Base-by-base conservation (phyloP, 2,888 invertebrate genomes). In the Himalopsyche anomala region DNA sequence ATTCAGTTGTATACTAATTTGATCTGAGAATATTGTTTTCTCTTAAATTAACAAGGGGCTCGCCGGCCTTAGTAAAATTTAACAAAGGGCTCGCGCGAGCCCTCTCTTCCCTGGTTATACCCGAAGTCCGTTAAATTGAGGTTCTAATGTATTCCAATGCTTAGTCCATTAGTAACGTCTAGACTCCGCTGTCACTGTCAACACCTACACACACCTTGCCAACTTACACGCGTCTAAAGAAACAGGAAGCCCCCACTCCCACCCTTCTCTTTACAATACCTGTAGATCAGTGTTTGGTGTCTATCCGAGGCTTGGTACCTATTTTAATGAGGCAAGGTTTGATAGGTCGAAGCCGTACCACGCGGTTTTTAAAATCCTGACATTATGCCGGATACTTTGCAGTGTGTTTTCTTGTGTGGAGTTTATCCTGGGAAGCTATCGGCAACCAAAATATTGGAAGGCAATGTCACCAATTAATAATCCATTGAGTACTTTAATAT, bases 271-370 rank as follows among this genome's bases (percentile, higher is more conserved):
- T 15, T 15, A 51, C 74, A 74, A 74, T 74, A 74, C 74, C 74
- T 74, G 74, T 74, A 74, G 74, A 74, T 74, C 74, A 74, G 74
- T 74, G 74, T 74, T 74, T 36, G 74, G 83, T 83, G 83, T 51
- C 83, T 83, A 83, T 69, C 51, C 42, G 42, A 45, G 62, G 42
- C 42, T 83, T 74, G 83, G 83, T 69, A 83, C 83, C 83, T 69
- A 81, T 81, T 81, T 51, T 74, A 80, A 80, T 51, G 80, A 80
- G 80, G 17, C 45, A 19, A 51, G 80, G 80, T 51, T 45, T 42
- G 80, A 80, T 80, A 80, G 80, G 80, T 45, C 28, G 45, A 51
- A 42, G 28, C 80, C 80, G 80, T 80, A 80, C 80, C 80, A 80
- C 42, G 45, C 80, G 45, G 80, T 28, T 51, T 80, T 80, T 80